Percentiles rank a stretch among this genome's conserved stretches.
Evolutionary conservation across 2,797 vertebrate genomes (phyloP).

Genomic region (Hemitrygon akajei): DNA sequence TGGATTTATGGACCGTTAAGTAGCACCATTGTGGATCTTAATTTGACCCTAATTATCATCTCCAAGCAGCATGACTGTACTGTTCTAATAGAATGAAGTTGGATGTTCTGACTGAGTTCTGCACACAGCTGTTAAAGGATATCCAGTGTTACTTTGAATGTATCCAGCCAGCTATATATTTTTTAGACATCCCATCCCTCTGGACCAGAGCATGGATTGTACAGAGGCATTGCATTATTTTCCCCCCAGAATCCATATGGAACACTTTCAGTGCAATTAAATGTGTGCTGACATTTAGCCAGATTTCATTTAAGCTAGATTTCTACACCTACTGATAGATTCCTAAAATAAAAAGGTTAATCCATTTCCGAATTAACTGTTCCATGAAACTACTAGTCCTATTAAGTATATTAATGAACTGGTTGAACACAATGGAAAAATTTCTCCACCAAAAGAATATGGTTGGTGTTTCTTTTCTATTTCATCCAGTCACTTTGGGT

Average conservation of each 20-base stretch:
- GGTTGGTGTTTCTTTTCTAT: background rate
- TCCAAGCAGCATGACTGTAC: constrained; percentile 36
- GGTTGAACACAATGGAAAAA: constrained; percentile 29
- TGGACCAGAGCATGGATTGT: constrained; percentile 31
- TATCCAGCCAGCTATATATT: constrained; percentile 36
- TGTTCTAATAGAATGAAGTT: constrained; percentile 33
- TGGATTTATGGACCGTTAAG: constrained; percentile 36
- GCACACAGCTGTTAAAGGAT: constrained; percentile 29
- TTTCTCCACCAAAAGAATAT: background rate
- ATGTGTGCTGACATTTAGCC: constrained; percentile 35
- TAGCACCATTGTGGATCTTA: constrained; percentile 32
- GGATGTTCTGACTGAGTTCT: constrained; percentile 23
- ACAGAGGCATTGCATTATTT: constrained; percentile 29
- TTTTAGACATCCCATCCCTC: constrained; percentile 36
- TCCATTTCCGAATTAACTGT: constrained; percentile 30
- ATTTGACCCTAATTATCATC: constrained; percentile 37
- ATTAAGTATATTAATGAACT: constrained; percentile 33
- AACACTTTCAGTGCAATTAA: constrained; percentile 31
- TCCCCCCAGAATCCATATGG: constrained; percentile 21
- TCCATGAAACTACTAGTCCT: constrained; percentile 31
- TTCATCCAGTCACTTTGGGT: constrained; percentile 49
- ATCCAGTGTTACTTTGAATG: constrained; percentile 26
- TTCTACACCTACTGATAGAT: constrained; percentile 35
- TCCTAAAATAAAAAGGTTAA: constrained; percentile 37
- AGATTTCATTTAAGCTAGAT: constrained; percentile 34